Conservation (phyloP, 2,113 vertebrate genomes). For the Ammodytes dubius region DNA sequence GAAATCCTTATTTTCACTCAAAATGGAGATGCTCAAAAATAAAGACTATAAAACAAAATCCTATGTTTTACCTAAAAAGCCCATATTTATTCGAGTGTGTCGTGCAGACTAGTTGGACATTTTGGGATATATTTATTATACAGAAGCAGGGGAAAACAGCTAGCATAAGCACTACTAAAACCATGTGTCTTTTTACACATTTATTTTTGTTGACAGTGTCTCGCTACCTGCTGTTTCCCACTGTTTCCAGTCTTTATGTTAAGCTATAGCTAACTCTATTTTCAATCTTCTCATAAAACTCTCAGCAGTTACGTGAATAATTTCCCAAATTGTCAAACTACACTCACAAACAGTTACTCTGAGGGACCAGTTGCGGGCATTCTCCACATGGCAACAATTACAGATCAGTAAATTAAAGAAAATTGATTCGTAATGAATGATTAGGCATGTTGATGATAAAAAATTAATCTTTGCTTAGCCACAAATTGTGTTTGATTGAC, state of each 20-base stretch:
- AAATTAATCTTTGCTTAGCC: constrained; percentile 39
- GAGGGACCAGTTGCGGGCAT: constrained; percentile 7
- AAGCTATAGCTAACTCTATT: neutral
- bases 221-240: neutral
- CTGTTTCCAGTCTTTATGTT: constrained; percentile 13
- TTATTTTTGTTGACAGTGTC: neutral
- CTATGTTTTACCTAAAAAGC: neutral
- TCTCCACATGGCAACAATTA: constrained; percentile 56
- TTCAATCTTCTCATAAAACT: neutral
- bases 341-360: neutral
- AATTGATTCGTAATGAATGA: constrained; percentile 47
- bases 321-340: neutral
- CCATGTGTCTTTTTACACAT: neutral
- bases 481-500: constrained; percentile 51
- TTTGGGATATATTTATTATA: neutral
- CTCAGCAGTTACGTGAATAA: neutral
- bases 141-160: neutral
- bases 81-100: neutral
- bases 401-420: constrained; percentile 34
- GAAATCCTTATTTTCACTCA: constrained; percentile 9
- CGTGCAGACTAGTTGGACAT: neutral
- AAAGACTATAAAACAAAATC: constrained; percentile 1
- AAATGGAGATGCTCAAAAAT: constrained; percentile 16
- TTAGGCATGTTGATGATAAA: constrained; percentile 38
- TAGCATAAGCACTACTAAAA: neutral